A percentile compares a stretch with the other conserved stretches of the same genome.
Evolutionary conservation across 2,797 vertebrate genomes (phyloP).

Genomic region (Craterocephalus amniculus): DNA sequence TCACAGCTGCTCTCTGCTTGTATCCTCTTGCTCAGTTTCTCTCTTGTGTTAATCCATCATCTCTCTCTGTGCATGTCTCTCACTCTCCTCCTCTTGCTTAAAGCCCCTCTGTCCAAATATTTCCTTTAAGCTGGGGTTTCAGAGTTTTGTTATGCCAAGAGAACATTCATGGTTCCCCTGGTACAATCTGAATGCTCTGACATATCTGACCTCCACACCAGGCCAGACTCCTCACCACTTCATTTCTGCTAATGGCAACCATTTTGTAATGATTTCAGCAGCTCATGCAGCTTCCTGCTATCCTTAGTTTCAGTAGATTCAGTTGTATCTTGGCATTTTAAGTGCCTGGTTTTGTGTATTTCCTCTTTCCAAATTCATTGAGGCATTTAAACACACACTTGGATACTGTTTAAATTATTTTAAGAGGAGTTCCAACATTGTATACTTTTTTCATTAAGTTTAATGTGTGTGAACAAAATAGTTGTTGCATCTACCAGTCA

Average conservation of each 20-base stretch:
- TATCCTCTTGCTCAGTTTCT: slow-evolving; percentile 69
- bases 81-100: slow-evolving; percentile 59
- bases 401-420: background rate
- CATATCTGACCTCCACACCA: slow-evolving; percentile 73
- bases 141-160: slow-evolving; percentile 83
- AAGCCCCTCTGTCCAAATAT: slow-evolving; percentile 84
- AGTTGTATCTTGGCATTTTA: background rate
- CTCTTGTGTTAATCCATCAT: slow-evolving; percentile 77
- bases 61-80: slow-evolving; percentile 69
- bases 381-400: background rate
- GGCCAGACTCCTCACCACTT: slow-evolving; percentile 31
- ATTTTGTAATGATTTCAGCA: slow-evolving; percentile 65
- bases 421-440: background rate
- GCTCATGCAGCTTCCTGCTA: slow-evolving; percentile 54
- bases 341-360: background rate
- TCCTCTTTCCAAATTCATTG: background rate
- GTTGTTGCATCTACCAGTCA: slow-evolving; percentile 2
- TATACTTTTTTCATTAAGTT: background rate
- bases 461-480: slow-evolving; percentile 1
- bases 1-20: slow-evolving; percentile 79
- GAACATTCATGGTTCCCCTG: slow-evolving; percentile 73
- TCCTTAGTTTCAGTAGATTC: slow-evolving; percentile 34
- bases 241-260: slow-evolving; percentile 42
- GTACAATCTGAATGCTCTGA: slow-evolving; percentile 75
- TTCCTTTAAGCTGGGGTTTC: slow-evolving; percentile 87